Conservation (phyloP, 2,797 vertebrate genomes). For the Podarcis siculus region DNA sequence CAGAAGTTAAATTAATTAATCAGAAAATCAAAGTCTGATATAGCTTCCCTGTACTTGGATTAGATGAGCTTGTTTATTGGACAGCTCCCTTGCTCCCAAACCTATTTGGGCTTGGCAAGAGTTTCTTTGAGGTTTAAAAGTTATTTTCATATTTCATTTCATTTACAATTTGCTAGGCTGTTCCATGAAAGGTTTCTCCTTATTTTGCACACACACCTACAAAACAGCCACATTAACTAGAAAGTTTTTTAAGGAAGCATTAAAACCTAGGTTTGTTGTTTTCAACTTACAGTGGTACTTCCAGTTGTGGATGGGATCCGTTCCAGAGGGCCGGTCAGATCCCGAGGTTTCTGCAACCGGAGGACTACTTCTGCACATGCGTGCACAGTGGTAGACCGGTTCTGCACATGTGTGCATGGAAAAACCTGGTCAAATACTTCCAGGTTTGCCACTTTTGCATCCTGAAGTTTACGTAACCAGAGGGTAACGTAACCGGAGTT, state of each 20-base stretch:
- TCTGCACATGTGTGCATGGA: no score
- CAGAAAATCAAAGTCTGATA: neutral
- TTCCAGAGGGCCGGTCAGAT: no score
- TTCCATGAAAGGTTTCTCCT: neutral
- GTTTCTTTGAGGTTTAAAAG: neutral
- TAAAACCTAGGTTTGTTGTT: neutral
- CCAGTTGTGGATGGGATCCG: no score
- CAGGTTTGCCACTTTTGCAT: no score
- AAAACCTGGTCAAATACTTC: no score
- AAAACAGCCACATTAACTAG: neutral
- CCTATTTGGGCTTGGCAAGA: neutral
- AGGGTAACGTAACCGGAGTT: no score
- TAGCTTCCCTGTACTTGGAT: neutral
- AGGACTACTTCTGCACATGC: no score
- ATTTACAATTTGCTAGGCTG: neutral
- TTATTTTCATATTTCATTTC: neutral
- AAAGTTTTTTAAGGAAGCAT: neutral
- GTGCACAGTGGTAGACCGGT: no score
- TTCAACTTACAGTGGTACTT: no score
- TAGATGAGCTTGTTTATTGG: neutral
- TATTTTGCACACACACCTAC: neutral
- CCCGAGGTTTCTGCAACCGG: no score
- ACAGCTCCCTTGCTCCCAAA: neutral
- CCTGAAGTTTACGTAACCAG: no score
- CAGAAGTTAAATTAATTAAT: neutral